Base-by-base conservation (phyloP, 2,888 invertebrate genomes). In the Cecidostiba fungosa region DNA sequence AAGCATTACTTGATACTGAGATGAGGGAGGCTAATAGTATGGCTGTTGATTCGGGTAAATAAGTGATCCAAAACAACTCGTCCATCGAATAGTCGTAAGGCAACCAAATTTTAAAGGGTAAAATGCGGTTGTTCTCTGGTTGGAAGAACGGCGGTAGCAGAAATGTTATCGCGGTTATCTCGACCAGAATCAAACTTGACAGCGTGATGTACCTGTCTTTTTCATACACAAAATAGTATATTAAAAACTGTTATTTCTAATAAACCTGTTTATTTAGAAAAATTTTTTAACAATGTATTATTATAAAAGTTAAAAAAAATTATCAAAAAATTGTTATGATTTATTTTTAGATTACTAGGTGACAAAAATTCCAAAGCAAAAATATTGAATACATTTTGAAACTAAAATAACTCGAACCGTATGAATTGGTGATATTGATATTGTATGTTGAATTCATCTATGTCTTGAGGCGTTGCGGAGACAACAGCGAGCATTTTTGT, bases 71-170 rank as follows among this genome's bases (percentile, higher is more conserved):
- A 50, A 69, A 82, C n/a, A 62, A 19, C 8, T 14, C 19, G 0
- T 76, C 76, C 23, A 36, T 23, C 1, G 32, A 43, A 6, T 47
- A 47, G 8, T 74, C 47, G 66, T 47, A 82, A 1, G 80, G 80
- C 43, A 81, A 19, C 72, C 73, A 81, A 43, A 81, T 73, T 39
- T 72, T 74, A 50, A 76, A 82, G 8, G 82, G 82, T 23, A 82
- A 16, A n/a, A 4, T 50, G 6, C 82, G 74, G 47, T 76, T 76
- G 14, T 76, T 47, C 43, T 47, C 23, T 3, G 16, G 32, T 77
- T 76, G 82, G 39, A 82, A 82, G 8, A 82, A 76, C 14, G 82
- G 66, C 10, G 76, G 50, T 66, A 69, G 16, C 23, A 82, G 16
- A 69, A 82, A 82, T 3, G 47, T 43, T 5, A 77, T 5, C n/a